phyloP scores from a whole-genome alignment of 2,797 vertebrate species.

The Onychomys torridus region DNA sequence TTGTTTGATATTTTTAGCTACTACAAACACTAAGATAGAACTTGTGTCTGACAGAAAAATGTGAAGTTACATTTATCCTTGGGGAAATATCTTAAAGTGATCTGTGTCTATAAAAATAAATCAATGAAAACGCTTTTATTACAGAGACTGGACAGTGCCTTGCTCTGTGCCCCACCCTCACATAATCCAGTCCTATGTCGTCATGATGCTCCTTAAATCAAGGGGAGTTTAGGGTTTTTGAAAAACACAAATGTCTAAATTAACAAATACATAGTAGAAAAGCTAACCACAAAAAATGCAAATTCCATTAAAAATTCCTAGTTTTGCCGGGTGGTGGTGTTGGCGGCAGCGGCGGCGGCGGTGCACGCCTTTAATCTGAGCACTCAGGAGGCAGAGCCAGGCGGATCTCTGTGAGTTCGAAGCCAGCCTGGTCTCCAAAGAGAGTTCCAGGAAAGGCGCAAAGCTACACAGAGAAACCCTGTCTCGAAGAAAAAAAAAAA shows the following conservation, averaged over 20 bases:
- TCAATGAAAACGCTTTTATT: background rate
- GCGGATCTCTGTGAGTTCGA: no score
- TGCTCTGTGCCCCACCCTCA: background rate
- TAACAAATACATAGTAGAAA: background rate
- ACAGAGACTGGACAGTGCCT: background rate
- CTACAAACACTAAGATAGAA: background rate
- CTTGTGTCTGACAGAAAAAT: background rate
- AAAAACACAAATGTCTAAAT: background rate
- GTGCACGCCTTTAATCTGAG: no score
- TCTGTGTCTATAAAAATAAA: background rate
- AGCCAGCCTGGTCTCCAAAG: no score
- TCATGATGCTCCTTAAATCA: background rate
- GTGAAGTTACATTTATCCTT: background rate
- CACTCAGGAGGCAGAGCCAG: no score
- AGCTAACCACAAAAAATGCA: background rate
- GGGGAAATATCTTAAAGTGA: slow-evolving; percentile 5
- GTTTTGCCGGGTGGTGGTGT: no score
- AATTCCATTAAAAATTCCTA: background rate
- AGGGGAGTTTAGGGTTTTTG: background rate
- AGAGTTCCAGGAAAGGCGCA: no score
- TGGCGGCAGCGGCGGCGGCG: no score
- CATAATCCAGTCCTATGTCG: background rate
- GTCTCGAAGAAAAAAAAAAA: no score
- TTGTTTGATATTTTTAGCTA: background rate
- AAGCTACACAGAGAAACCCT: no score